Conservation (phyloP, 2,797 vertebrate genomes). For the Mormyrus proboscirostris region DNA sequence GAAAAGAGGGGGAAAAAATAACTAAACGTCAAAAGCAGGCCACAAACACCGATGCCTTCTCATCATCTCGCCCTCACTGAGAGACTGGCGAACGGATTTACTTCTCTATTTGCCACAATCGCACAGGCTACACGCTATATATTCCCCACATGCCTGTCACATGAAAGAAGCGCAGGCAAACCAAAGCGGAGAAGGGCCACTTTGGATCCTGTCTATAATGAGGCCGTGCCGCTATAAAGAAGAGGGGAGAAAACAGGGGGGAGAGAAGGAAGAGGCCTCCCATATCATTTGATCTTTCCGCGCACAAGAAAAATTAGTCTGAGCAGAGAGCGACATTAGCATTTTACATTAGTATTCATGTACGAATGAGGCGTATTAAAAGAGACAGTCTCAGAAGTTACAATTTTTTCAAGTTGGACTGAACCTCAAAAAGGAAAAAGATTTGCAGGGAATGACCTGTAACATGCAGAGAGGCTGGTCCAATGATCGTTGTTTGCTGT, state of each 20-base stretch:
- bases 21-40: neutral
- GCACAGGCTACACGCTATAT: slow-evolving; percentile 8
- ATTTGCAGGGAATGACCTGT: slow-evolving; percentile 32
- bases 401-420: neutral
- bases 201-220: slow-evolving; percentile 24
- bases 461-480: slow-evolving; percentile 32
- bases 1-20: neutral
- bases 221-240: slow-evolving; percentile 6
- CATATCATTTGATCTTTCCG: slow-evolving; percentile 36
- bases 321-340: slow-evolving; percentile 40
- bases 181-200: neutral
- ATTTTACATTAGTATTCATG: slow-evolving; percentile 34
- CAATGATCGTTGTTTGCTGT: slow-evolving; percentile 30
- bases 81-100: neutral
- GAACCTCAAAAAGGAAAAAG: slow-evolving; percentile 23
- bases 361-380: slow-evolving; percentile 24
- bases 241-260: neutral
- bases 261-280: neutral
- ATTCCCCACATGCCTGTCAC: slow-evolving; percentile 19
- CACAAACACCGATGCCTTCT: neutral
- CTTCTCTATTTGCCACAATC: neutral
- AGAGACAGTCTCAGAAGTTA: slow-evolving; percentile 7
- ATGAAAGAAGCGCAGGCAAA: slow-evolving; percentile 20
- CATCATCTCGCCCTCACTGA: neutral
- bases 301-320: slow-evolving; percentile 33